Percentiles rank a stretch among this genome's conserved stretches.
phyloP scores from a whole-genome alignment of 2,113 vertebrate species.

The Ovis canadensis region DNA sequence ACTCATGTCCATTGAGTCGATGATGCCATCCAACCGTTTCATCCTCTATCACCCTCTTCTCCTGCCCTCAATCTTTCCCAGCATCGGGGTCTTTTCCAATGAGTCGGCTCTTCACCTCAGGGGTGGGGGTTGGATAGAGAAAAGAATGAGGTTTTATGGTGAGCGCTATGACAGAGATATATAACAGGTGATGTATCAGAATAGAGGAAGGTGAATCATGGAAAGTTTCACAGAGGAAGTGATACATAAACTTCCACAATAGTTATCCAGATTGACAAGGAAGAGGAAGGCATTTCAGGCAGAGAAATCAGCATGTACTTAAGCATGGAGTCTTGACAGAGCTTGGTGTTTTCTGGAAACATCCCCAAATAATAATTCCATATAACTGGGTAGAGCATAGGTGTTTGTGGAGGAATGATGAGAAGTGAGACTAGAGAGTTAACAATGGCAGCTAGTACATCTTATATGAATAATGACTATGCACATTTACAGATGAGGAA shows the following conservation, averaged over 20 bases:
- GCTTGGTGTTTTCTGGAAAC: background rate
- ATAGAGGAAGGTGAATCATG: background rate
- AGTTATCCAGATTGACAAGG: background rate
- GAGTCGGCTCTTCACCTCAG: background rate
- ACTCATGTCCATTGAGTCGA: background rate
- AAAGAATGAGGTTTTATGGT: background rate
- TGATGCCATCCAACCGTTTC: background rate
- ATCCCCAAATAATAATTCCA: background rate
- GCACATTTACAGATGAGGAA: background rate
- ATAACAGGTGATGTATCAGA: background rate
- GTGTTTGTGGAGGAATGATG: background rate
- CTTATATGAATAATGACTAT: background rate
- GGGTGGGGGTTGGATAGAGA: background rate
- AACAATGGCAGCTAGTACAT: background rate
- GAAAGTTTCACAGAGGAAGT: background rate
- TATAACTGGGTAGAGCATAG: background rate
- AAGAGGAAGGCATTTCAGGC: background rate
- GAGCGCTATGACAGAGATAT: background rate
- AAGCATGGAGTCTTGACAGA: background rate
- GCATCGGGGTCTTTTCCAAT: background rate
- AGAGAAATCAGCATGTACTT: background rate
- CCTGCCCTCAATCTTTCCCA: background rate
- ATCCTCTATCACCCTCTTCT: background rate
- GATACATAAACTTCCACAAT: background rate
- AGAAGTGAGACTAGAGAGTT: background rate